Evolutionary conservation across 2,113 vertebrate species (phyloP), one percentile per base, ranked within the genome.

Genomic region (Callipepla californica): DNA sequence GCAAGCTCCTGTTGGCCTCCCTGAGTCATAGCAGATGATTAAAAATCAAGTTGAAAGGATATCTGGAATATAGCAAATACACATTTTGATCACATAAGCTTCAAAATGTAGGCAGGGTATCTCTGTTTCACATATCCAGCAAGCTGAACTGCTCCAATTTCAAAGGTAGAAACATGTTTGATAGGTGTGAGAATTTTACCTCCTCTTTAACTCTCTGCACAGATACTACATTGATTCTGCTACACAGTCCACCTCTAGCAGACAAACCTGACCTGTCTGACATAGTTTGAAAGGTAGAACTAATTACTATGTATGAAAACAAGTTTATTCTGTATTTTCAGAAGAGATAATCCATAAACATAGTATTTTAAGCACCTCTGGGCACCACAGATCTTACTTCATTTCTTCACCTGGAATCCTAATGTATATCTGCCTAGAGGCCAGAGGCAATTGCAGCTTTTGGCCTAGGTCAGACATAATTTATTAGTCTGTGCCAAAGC

Each of bases 11-110:
- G 73, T 87, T 78, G 40, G 61, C 73, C 73, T 95, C 47, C 42
- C 38, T 57, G 68, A 90, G 65, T 91, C 61, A 63, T 5, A 70
- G 79, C 0, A 72, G 62, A 74, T 63, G 61, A 86, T 80, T 69
- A 90, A 82, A 94, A 95, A 51, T 67, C 79, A 74, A 86, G 76
- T 23, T 47, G 59, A 53, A 89, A 61, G 80, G 47, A 9, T 51
- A 45, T 14, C 42, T 83, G 18, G 38, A 84, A 86, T 57, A 51
- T 1, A 67, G 61, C 21, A 80, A 90, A 85, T 91, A 80, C 65
- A 78, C 3, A 6, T 69, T 89, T 77, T 55, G 69, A n/a, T 38
- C 85, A 45, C 42, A 50, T 85, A 85, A 58, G 23, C 30, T 91
- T 92, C 48, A 80, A 92, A 92, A 83, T 3, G 57, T 25, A 88